Evolutionary conservation across 2,888 invertebrate genomes (phyloP), one percentile per base, ranked within the genome.

Genomic region (Leptopilina drosophilae): DNA sequence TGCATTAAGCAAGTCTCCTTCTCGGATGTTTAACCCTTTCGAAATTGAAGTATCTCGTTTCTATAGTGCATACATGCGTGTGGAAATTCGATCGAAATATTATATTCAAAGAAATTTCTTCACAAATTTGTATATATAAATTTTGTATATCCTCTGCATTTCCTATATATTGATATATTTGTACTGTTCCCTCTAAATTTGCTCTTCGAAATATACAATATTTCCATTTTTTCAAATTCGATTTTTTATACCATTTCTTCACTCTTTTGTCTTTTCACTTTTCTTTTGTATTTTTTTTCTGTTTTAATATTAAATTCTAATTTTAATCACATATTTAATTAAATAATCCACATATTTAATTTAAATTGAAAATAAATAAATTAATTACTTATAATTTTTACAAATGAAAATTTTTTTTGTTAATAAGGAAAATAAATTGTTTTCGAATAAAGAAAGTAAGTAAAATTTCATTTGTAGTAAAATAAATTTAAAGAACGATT

Each of bases 81-180:
- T 56, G 20, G 62, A 20, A 62, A 62, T n/a, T 62, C 20, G 62
- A 62, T 62, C 62, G 62, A 62, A 20, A 15, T 59, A n/a, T 59
- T 59, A 62, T 20, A 20, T 20, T 15, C 62, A 20, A 62, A 62
- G 62, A 62, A 62, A 62, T 62, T 62, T 62, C 15, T 62, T 15
- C 20, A 11, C 49, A 49, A 49, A 49, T 49, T 6, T 46, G 9
- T 59, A 15, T 15, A 59, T 15, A 62, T 62, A 62, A 62, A 62
- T 62, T 15, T 33, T 33, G 33, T 33, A 33, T 33, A 33, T 33
- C 33, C 33, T 33, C 33, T 33, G 33, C 33, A 33, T 33, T 33
- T 33, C 33, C 33, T 33, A 49, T 11, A 49, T 49, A 62, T 62
- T 20, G 7, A 8, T 62, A n/a, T n/a, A 8, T 20, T 62, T 20